Evolutionary conservation across 1,140 invertebrate genomes (phyloP).

Genomic region (Lordiphosa stackelbergi): DNA sequence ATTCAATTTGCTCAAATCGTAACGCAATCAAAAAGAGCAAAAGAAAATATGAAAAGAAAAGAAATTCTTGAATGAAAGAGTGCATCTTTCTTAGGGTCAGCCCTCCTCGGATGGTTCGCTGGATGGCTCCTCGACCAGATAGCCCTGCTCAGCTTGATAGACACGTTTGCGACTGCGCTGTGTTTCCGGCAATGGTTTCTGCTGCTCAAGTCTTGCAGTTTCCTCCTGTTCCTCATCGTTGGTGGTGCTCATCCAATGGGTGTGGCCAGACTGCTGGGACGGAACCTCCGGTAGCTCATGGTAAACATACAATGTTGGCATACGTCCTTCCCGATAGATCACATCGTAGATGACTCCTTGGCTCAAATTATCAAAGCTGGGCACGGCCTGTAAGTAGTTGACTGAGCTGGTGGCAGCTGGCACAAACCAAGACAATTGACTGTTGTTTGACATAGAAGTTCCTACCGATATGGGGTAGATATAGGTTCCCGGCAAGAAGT

Average conservation of each 20-base stretch:
- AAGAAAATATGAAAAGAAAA: conserved; percentile 1
- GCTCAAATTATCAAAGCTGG: background rate
- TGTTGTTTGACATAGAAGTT: conserved; percentile 4
- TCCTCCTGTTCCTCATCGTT: background rate
- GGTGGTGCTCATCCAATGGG: no score
- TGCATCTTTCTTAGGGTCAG: background rate
- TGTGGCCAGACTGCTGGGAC: no score
- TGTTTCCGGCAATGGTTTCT: background rate
- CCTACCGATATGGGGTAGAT: conserved; percentile 16
- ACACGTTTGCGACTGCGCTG: conserved; percentile 12
- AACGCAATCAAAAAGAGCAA: background rate
- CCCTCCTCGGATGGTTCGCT: conserved; percentile 45
- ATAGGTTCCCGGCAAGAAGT: conserved; percentile 29
- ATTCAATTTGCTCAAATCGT: conserved; percentile 3
- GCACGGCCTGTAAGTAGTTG: background rate
- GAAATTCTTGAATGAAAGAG: background rate
- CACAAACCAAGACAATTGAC: conserved; percentile 10
- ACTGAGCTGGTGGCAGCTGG: background rate
- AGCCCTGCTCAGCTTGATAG: conserved; percentile 49
- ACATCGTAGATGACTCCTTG: no score
- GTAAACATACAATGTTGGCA: no score
- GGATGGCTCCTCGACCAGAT: conserved; percentile 61
- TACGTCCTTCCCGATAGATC: no score
- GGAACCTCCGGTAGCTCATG: no score
- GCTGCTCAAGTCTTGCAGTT: background rate